Evolutionary conservation across 2,888 invertebrate genomes (phyloP), one percentile per base, ranked within the genome.

Genomic region (Dugesia japonica): DNA sequence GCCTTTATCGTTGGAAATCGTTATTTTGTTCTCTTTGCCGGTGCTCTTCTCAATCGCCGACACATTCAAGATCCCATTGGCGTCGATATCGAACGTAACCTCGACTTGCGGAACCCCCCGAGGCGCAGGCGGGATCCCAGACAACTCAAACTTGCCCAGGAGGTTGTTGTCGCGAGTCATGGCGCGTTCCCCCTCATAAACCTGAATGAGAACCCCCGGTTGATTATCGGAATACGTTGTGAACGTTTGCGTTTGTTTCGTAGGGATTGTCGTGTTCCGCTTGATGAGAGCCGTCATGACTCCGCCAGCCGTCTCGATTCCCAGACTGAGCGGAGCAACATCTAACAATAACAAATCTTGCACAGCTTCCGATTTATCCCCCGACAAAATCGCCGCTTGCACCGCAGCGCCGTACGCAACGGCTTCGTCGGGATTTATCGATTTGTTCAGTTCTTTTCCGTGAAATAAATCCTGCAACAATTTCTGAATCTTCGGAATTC

Each of bases 171-270:
- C 92, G 83, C 89, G 92, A 9, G 92, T 92, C 91, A 92, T 90
- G 26, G 91, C 89, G 42, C 91, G 86, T 77, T 84, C 84, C 78
- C 84, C 83, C 77, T 83, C 84, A 79, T 80, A 85, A 27, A 86
- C 84, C 31, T 78, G 78, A 28, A 78, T 79, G 0, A 78, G 28
- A 13, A 78, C 78, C n/a, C 78, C 78, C 9, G 78, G 78, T 85
- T 97, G 95, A 86, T 97, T 97, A 86, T 97, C 95, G 0, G 94
- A 91, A 85, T 94, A 94, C 1, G 95, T 95, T 80, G 94, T 94
- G 87, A 94, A 94, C 38, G 91, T 92, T 84, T 94, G 93, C 0
- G 92, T 92, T 85, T 94, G 92, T 86, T 94, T 94, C 79, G 93
- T 94, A 78, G 94, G 94, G 85, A 95, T 94, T 84, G 92, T 92